These are phyloP conservation scores for Equus przewalskii DNA, from an alignment of 2,113 vertebrate species.

Conservation along the genomic window DNA sequence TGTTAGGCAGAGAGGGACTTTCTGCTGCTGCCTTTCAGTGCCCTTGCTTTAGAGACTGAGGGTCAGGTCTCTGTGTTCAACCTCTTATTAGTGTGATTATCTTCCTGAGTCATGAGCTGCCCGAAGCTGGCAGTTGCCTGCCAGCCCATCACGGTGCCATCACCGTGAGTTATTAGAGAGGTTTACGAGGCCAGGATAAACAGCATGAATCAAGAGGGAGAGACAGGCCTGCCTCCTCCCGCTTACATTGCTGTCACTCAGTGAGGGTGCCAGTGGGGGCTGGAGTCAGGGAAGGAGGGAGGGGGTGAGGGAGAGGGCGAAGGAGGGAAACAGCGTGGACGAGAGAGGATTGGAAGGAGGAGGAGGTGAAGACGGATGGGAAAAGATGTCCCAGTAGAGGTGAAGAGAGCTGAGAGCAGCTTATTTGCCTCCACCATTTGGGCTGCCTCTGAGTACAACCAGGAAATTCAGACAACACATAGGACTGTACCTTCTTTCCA, in stretches of 20 bases:
- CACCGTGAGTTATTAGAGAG: slow-evolving; percentile 17
- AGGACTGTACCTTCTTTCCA: background rate
- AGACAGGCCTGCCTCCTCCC: background rate
- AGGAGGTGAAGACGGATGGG: background rate
- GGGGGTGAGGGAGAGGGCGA: background rate
- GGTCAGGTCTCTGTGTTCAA: background rate
- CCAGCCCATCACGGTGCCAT: slow-evolving; percentile 6
- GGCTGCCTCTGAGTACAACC: background rate
- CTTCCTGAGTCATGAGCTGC: slow-evolving; percentile 51
- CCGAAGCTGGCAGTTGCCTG: slow-evolving; percentile 41
- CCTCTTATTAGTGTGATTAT: slow-evolving; percentile 74
- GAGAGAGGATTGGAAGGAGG: background rate
- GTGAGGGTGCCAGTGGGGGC: background rate
- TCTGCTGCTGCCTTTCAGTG: background rate
- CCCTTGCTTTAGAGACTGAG: background rate
- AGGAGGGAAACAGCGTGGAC: background rate
- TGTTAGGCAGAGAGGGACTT: background rate
- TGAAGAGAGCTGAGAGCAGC: background rate
- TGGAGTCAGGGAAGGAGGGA: background rate
- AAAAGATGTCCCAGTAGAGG: background rate
- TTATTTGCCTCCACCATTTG: background rate
- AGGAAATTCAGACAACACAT: background rate
- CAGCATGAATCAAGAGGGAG: slow-evolving; percentile 38
- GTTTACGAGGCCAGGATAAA: slow-evolving; percentile 50
- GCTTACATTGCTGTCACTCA: slow-evolving; percentile 35